A percentile compares a stretch with the other conserved stretches of the same genome.
phyloP scores from a whole-genome alignment of 2,888 invertebrate genomes.

The Leucoma salicis region DNA sequence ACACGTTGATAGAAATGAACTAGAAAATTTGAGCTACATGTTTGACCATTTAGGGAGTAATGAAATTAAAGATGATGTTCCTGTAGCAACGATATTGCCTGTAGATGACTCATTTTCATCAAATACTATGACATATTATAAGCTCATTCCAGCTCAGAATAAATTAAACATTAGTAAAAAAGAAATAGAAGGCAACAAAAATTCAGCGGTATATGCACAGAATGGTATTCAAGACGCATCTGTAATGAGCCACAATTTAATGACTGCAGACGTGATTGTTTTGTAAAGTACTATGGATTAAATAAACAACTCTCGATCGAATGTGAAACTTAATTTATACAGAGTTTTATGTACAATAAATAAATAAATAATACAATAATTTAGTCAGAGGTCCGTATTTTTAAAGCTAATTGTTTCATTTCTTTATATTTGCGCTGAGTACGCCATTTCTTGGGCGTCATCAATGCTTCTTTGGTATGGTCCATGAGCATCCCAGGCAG shows the following conservation, averaged over 20 bases:
- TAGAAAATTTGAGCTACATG: not conserved
- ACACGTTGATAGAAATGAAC: not conserved
- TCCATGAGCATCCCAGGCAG: constrained; percentile 80
- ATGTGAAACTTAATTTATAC: constrained; percentile 68
- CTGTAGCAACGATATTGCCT: constrained; percentile 1
- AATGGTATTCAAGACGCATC: constrained; percentile 11
- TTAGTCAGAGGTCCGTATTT: constrained; percentile 72
- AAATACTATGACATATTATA: constrained; percentile 1
- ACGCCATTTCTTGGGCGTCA: constrained; percentile 83
- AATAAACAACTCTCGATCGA: constrained; percentile 40
- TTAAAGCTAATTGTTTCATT: constrained; percentile 45
- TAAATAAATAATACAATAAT: constrained; percentile 74
- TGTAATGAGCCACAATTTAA: constrained; percentile 6
- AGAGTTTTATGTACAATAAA: constrained; percentile 75
- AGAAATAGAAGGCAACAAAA: not conserved
- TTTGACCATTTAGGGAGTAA: not conserved
- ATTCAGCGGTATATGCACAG: constrained; percentile 2
- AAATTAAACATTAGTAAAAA: not conserved
- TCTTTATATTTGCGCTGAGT: constrained; percentile 75
- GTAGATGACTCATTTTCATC: constrained; percentile 14
- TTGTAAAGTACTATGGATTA: constrained; percentile 20
- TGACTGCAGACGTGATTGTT: constrained; percentile 14
- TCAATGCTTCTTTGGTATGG: constrained; percentile 83
- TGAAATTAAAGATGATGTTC: not conserved
- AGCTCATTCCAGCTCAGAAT: not conserved